A percentile compares a stretch with the other conserved stretches of the same genome.
phyloP scores from a whole-genome alignment of 1,140 invertebrate species.

The Drosophila ficusphila region DNA sequence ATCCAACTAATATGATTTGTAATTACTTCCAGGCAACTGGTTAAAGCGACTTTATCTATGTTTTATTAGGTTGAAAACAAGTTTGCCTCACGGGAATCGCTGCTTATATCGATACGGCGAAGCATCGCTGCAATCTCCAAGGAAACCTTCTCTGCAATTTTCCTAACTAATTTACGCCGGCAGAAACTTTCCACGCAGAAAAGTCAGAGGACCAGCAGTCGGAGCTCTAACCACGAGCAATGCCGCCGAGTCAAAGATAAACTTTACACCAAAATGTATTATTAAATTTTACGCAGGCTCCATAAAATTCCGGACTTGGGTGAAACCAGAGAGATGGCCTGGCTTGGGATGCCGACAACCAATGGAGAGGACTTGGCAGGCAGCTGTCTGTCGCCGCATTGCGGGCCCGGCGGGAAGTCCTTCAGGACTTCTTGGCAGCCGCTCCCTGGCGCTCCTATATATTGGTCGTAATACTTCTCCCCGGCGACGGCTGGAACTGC shows the following conservation, averaged over 20 bases:
- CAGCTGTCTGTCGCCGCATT: slow-evolving; percentile 48
- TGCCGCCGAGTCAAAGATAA: slow-evolving; percentile 58
- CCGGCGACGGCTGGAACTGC: slow-evolving; percentile 53
- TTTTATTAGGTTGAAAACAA: slow-evolving; percentile 3
- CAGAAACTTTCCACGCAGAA: slow-evolving; percentile 29
- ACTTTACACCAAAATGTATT: slow-evolving; percentile 73
- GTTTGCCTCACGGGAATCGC: slow-evolving; percentile 13
- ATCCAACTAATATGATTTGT: not conserved
- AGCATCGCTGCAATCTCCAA: slow-evolving; percentile 8
- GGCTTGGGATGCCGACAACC: slow-evolving; percentile 15
- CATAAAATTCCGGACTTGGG: slow-evolving; percentile 27
- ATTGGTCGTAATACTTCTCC: slow-evolving; percentile 65
- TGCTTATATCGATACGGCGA: slow-evolving; percentile 7
- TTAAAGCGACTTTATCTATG: not conserved
- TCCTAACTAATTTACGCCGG: slow-evolving; percentile 43
- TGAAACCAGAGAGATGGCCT: slow-evolving; percentile 17
- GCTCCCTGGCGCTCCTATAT: slow-evolving; percentile 40
- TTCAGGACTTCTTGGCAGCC: slow-evolving; percentile 18
- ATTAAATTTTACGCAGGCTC: slow-evolving; percentile 70
- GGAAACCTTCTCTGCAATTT: slow-evolving; percentile 30
- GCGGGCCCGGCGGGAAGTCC: slow-evolving; percentile 45
- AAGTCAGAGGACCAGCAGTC: slow-evolving; percentile 28
- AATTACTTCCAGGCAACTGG: not conserved
- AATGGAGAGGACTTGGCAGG: slow-evolving; percentile 42
- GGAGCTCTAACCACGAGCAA: slow-evolving; percentile 18